A percentile compares a stretch with the other conserved stretches of the same genome.
Evolutionary conservation across 2,797 vertebrate species (phyloP).

Genomic region (Anguilla obscura): DNA sequence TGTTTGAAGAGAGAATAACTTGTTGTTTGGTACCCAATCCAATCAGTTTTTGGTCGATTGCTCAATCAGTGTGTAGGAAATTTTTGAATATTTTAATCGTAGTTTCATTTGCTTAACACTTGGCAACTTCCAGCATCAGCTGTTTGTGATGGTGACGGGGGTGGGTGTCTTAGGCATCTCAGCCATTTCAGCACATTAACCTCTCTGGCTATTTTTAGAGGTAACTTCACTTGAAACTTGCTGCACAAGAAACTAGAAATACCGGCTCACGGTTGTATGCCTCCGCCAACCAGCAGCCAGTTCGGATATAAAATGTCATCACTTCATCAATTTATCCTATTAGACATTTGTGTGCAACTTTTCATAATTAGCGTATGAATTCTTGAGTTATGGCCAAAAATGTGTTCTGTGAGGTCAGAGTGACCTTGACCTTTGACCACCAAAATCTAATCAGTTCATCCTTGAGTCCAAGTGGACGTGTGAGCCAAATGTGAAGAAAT

Average conservation of each 20-base stretch:
- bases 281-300: too few relatives aligned
- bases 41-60: background rate
- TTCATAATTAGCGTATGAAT: too few relatives aligned
- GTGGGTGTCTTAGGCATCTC: constrained; percentile 1
- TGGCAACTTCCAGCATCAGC: background rate
- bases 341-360: too few relatives aligned
- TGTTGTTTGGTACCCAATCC: background rate
- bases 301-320: too few relatives aligned
- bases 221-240: constrained; percentile 4
- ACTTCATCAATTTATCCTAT: too few relatives aligned
- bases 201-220: constrained; percentile 26
- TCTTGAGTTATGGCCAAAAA: too few relatives aligned
- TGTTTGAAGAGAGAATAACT: background rate
- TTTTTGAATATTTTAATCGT: background rate
- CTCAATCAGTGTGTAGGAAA: background rate
- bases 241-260: background rate
- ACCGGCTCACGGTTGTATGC: too few relatives aligned
- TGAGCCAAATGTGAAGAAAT: too few relatives aligned
- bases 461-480: too few relatives aligned
- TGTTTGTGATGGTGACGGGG: background rate
- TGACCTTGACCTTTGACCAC: too few relatives aligned
- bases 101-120: background rate
- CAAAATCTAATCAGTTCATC: too few relatives aligned
- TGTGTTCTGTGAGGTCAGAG: too few relatives aligned
- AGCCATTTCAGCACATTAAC: constrained; percentile 4